Conservation (phyloP, 2,113 vertebrate genomes). For the Larimichthys crocea region DNA sequence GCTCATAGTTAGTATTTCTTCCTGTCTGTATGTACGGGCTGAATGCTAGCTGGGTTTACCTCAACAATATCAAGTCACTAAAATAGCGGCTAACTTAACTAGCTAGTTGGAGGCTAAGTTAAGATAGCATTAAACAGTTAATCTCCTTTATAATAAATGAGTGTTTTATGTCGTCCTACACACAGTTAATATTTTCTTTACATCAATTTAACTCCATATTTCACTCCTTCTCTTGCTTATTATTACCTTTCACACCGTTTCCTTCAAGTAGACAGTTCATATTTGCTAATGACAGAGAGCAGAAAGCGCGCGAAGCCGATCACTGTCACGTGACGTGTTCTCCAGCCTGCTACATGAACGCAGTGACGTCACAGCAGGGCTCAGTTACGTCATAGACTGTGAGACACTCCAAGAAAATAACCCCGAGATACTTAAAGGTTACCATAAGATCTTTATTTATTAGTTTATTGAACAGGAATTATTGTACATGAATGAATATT, state of each 20-base stretch:
- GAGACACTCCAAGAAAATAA: not conserved
- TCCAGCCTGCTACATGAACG: not conserved
- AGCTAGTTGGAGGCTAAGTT: no score
- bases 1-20: not conserved
- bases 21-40: not conserved
- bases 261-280: conserved; percentile 82
- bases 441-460: not conserved
- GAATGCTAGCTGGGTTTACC: not conserved
- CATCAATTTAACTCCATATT: not conserved
- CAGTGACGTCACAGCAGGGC: not conserved
- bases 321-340: not conserved
- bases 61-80: not conserved
- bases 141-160: not conserved
- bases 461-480: not conserved
- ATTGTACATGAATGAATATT: not conserved
- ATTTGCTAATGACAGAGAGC: not conserved
- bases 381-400: no score
- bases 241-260: conserved; percentile 78
- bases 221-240: not conserved
- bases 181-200: not conserved
- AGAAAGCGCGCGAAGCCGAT: not conserved
- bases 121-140: not conserved
- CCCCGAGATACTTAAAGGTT: not conserved
- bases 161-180: not conserved
- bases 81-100: not conserved